A percentile compares a stretch with the other conserved stretches of the same genome.
These are phyloP conservation scores for Hemicentrotus pulcherrimus DNA, from an alignment of 35 echinoderm and acorn worm species.

Conservation along the genomic window DNA sequence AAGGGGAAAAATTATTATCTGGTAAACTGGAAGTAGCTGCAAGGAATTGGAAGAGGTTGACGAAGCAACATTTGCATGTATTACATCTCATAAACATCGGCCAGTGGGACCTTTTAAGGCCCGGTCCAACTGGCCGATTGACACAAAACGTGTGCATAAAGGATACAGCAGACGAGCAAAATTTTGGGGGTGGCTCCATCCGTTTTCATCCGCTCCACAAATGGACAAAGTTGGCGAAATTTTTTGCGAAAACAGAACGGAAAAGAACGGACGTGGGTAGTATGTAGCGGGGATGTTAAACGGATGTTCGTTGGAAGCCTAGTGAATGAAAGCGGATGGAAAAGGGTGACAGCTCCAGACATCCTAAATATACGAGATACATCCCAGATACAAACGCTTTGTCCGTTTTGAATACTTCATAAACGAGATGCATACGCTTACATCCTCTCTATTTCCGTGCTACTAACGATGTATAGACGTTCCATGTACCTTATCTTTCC, in stretches of 20 bases:
- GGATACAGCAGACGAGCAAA: slow-evolving; percentile 24
- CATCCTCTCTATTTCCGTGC: slow-evolving; percentile 40
- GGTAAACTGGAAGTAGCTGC: too few relatives aligned
- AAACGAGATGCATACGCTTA: slow-evolving; percentile 26
- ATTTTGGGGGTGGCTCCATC: slow-evolving; percentile 36
- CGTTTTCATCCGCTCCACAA: slow-evolving; percentile 27
- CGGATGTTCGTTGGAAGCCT: too few relatives aligned
- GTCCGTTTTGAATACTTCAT: slow-evolving; percentile 15
- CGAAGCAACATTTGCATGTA: too few relatives aligned
- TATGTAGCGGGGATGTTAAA: too few relatives aligned
- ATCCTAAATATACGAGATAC: slow-evolving; percentile 37
- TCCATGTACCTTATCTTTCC: slow-evolving; percentile 41
- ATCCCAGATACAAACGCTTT: slow-evolving; percentile 33
- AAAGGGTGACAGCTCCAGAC: too few relatives aligned
- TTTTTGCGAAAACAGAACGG: neutral
- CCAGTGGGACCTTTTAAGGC: too few relatives aligned
- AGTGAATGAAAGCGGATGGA: too few relatives aligned
- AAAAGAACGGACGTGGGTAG: too few relatives aligned
- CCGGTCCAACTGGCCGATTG: neutral
- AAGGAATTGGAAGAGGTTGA: too few relatives aligned
- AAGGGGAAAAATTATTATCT: too few relatives aligned
- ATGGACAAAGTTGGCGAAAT: slow-evolving; percentile 29
- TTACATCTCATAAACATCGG: too few relatives aligned
- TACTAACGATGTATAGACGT: slow-evolving; percentile 32
- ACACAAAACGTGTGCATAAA: slow-evolving; percentile 20